Base-by-base conservation (phyloP, 2,797 vertebrate species). In the Accipiter badius region DNA sequence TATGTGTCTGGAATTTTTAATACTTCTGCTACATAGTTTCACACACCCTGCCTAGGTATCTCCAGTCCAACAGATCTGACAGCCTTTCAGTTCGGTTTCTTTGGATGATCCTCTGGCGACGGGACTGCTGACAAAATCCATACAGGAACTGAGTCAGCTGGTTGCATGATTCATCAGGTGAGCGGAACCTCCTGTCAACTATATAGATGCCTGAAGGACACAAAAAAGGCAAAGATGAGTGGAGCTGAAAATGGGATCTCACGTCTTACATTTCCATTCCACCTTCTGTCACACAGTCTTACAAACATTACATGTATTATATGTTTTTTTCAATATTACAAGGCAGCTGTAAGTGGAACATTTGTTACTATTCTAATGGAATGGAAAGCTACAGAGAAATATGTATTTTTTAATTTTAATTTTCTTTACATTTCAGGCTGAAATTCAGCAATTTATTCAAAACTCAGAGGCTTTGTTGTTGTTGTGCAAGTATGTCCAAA, bases 61-160 rank as follows among this genome's bases (percentile, higher is more conserved):
- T 98, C 99, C 99, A 99, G 97, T 99, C 99, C 95, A 99, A 97
- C 63, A 99, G 98, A 79, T 99, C 99, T 0, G 99, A 99, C 57
- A 99, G 98, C 52, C 99, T 98, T 96, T 99, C 99, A 0, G 99
- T 99, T 66, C 99, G 98, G 97, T 99, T 99, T 50, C 99, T 98
- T 93, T 99, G 99, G 93, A 99, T 99, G 96, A 99, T 99, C 83
- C 99, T 98, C 97, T 99, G 99, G 44, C 99, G 99, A 7, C 98
- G 98, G 7, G 99, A 99, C 98, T 99, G 99, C 97, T 99, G 99
- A 92, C 99, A 99, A 96, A 99, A 99, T 6, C 97, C 97, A 3
- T 99, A 99, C 94, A 99, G 98, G 98, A 99, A 99, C 97, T 99
- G 99, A 50, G 99, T 99, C 97, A 99, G 98, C 98, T 99, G 99